These are phyloP conservation scores for Pseudorasbora parva DNA, from an alignment of 2,113 vertebrate species.

Conservation along the genomic window DNA sequence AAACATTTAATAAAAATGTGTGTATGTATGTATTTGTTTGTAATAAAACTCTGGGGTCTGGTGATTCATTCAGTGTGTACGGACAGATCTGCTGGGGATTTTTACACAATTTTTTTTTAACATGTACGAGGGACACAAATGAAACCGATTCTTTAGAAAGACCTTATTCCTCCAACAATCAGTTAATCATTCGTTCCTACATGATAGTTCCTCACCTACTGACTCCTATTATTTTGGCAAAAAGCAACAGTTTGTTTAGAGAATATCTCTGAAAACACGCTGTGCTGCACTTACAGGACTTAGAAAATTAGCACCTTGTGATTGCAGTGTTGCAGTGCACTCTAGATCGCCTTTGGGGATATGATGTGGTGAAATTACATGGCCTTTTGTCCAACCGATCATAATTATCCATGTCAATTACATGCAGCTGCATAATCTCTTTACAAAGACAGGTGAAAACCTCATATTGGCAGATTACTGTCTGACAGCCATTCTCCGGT, in stretches of 20 bases:
- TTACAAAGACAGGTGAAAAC: slow-evolving; percentile 47
- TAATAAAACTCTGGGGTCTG: background rate
- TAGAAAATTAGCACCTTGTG: background rate
- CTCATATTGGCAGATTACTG: slow-evolving; percentile 37
- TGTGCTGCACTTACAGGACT: background rate
- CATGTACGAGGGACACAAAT: background rate
- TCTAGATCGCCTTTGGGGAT: slow-evolving; percentile 18
- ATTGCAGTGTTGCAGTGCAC: slow-evolving; percentile 10
- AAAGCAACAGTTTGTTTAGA: background rate
- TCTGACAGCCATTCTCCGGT: slow-evolving; percentile 11
- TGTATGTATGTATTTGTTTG: too few relatives aligned
- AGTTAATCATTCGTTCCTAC: background rate
- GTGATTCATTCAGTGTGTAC: background rate
- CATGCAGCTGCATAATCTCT: slow-evolving; percentile 41
- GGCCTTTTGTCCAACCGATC: slow-evolving; percentile 33
- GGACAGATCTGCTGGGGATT: background rate
- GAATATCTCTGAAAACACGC: background rate
- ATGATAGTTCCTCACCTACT: background rate
- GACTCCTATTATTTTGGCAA: background rate
- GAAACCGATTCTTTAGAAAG: background rate
- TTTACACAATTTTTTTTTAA: background rate
- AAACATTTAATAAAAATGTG: too few relatives aligned
- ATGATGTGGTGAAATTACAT: slow-evolving; percentile 29
- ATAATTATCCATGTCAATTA: slow-evolving; percentile 51
- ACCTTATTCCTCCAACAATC: background rate